A percentile compares a stretch with the other conserved stretches of the same genome.
These are phyloP conservation scores for Ischnus inquisitorius DNA, from an alignment of 2,888 invertebrate genomes.

Conservation along the genomic window DNA sequence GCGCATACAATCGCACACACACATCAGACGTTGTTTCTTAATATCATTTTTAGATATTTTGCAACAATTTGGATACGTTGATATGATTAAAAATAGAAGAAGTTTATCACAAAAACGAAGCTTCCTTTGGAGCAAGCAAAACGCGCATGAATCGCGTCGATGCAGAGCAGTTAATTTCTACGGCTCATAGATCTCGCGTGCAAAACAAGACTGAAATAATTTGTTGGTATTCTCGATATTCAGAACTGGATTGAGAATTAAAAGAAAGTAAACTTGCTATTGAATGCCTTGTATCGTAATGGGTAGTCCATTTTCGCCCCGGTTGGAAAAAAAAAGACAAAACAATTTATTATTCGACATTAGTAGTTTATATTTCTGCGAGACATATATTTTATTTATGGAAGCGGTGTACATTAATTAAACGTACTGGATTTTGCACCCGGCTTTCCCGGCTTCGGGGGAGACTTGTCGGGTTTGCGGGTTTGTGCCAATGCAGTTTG, in stretches of 20 bases:
- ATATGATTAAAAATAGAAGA: too few relatives aligned
- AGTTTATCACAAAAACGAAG: too few relatives aligned
- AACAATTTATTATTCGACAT: not conserved
- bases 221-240: not conserved
- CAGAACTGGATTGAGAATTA: not conserved
- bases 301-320: not conserved
- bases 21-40: too few relatives aligned
- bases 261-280: not conserved
- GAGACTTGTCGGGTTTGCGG: constrained; percentile 32
- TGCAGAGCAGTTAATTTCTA: too few relatives aligned
- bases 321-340: not conserved
- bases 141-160: too few relatives aligned
- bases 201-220: not conserved
- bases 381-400: constrained; percentile 35
- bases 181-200: too few relatives aligned
- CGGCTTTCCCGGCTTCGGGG: constrained; percentile 42
- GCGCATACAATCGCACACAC: too few relatives aligned
- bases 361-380: constrained; percentile 10
- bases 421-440: constrained; percentile 9
- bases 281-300: not conserved
- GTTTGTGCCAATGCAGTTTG: not conserved
- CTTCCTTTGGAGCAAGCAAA: too few relatives aligned
- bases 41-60: too few relatives aligned
- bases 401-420: constrained; percentile 29
- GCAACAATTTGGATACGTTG: too few relatives aligned